Percentiles rank a stretch among this genome's conserved stretches.
phyloP scores from a whole-genome alignment of 2,888 invertebrate species.

The Drepanosiphum platanoidis region DNA sequence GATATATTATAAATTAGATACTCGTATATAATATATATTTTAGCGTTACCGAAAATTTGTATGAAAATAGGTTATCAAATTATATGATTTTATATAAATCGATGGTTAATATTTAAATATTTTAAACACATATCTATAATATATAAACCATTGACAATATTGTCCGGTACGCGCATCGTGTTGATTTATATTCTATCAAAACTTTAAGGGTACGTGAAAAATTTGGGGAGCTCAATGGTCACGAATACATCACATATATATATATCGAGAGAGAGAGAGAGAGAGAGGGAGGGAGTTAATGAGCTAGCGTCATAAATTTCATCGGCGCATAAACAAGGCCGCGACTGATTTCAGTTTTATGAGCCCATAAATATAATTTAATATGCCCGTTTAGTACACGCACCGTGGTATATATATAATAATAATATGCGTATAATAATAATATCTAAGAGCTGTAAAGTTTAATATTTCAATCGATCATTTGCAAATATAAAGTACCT shows the following conservation, averaged over 20 bases:
- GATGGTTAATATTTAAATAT: constrained; percentile 29
- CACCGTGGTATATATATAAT: constrained; percentile 21
- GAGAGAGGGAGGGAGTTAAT: constrained; percentile 36
- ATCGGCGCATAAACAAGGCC: constrained; percentile 52
- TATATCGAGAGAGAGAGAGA: not conserved
- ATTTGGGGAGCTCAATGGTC: constrained; percentile 41
- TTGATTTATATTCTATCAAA: constrained; percentile 55
- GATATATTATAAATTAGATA: no score
- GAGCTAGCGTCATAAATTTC: constrained; percentile 57
- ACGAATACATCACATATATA: not conserved
- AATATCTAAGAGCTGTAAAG: constrained; percentile 9
- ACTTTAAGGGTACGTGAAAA: constrained; percentile 48
- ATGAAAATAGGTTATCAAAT: constrained; percentile 12
- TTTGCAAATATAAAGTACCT: constrained; percentile 17
- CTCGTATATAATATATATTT: no score
- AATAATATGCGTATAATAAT: constrained; percentile 13
- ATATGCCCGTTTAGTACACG: constrained; percentile 60
- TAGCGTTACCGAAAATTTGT: not conserved
- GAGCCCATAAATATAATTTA: constrained; percentile 61
- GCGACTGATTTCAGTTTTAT: constrained; percentile 60
- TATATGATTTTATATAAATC: constrained; percentile 26
- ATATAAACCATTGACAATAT: constrained; percentile 24
- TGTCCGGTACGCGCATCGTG: not conserved
- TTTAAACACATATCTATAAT: not conserved
- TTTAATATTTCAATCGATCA: constrained; percentile 54